Evolutionary conservation across 2,888 invertebrate species (phyloP), one percentile per base, ranked within the genome.

Genomic region (Aleiodes testaceus): DNA sequence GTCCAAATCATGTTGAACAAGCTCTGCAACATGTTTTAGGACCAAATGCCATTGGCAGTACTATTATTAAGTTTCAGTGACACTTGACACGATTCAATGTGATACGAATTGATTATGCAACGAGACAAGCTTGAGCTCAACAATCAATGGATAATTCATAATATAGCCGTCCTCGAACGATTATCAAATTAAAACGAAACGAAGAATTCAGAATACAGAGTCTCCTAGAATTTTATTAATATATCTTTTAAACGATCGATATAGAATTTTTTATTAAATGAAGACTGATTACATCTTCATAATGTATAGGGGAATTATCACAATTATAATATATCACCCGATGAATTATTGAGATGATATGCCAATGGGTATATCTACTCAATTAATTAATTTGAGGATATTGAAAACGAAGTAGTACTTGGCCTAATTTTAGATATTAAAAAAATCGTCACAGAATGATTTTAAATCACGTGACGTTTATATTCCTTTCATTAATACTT

Each of bases 1-100:
- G 87, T 1, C 88, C 89, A 30, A 85, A 88, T 69, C 88, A 88
- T 75, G 88, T 88, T 14, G 88, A 89, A 74, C 84, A 87, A 73
- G 90, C 89, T 5, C 80, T 89, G 50, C 80, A 86, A 61, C 88
- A 89, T 75, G 83, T 89, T 18, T 81, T 86, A 52, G 87, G 87
- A 65, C 82, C 84, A 1, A 83, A 88, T 70, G 84, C 88, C 26
- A 87, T 89, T 72, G 89, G 89, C 18, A 89, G 88, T 79, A 89
- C 89, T 22, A 87, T 89, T 55, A 85, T 90, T 68, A 86, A 88
- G 73, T 89, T 90, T 79, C 85, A 88, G 82, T 88, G 79, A 85
- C 74, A 45, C 20, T n/a, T 45, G 22, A 45, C n/a, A 45, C 22
- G n/a, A 26, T 26, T 45, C 0, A 44, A 63, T 45, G n/a, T 45